Percentiles rank a stretch among this genome's conserved stretches.
Conservation (phyloP, 2,797 vertebrate genomes). For the Chelonia mydas region DNA sequence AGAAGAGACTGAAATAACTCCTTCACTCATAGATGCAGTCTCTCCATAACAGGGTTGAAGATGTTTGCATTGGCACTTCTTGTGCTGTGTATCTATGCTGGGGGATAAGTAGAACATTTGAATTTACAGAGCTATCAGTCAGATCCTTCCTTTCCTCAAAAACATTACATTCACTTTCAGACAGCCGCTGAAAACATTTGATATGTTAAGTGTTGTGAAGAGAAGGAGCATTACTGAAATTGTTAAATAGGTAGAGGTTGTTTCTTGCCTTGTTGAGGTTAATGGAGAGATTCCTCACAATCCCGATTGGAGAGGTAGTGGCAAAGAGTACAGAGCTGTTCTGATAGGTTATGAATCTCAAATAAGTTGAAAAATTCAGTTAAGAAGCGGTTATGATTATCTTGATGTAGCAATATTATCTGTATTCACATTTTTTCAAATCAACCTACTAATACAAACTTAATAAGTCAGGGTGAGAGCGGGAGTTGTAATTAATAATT, state of each 20-base stretch:
- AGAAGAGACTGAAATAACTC: background rate
- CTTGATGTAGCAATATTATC: too few species aligned
- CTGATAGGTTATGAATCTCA: background rate
- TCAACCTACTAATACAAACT: background rate
- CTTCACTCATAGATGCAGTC: fast-evolving
- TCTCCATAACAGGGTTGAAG: background rate
- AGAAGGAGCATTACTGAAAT: background rate
- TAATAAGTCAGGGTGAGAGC: background rate
- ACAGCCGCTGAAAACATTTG: background rate
- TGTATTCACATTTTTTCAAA: background rate
- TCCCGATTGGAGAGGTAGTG: background rate
- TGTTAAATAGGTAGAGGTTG: background rate
- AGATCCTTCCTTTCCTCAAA: background rate
- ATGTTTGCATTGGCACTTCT: background rate
- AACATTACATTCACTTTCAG: background rate
- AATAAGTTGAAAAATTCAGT: background rate
- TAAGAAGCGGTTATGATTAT: background rate
- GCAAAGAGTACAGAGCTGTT: background rate
- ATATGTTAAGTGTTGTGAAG: background rate
- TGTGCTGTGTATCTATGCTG: background rate
- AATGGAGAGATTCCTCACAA: background rate
- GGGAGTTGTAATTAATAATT: conserved; percentile 19
- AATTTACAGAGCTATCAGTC: background rate
- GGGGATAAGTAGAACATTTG: background rate
- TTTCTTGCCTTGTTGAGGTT: background rate